Base-by-base conservation (phyloP, 2,113 vertebrate genomes). In the Nyctibius bracteatus region DNA sequence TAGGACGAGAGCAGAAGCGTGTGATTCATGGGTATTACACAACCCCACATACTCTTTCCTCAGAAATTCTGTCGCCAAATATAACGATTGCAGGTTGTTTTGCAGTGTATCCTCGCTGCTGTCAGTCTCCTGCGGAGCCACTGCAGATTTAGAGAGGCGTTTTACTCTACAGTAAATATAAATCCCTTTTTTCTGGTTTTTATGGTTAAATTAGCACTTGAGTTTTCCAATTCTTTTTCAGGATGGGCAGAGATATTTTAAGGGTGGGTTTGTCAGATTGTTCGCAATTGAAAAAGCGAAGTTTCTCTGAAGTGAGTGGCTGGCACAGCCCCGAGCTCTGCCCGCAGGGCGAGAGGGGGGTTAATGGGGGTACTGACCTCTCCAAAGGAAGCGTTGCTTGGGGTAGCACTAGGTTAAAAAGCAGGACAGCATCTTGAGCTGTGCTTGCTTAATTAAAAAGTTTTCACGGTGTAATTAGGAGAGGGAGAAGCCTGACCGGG, bases 1-100 rank as follows among this genome's bases (percentile, higher is more conserved):
- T 28, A 47, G 22, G 86, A 86, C 46, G 77, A 70, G 77, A 95
- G 70, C 67, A 92, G 88, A 52, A 88, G 63, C 6, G 39, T 90
- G 81, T 94, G 94, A 95, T 95, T 91, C 94, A 95, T 61, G 22
- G 88, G 92, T 12, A 92, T 96, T 92, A 88, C 25, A 90, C 94
- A 96, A 90, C 82, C 93, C 93, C 96, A 88, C 94, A 35, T 73
- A 14, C 55, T 81, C 90, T 44, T 62, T 47, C 63, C 90, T 54
- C 46, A 71, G 85, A 63, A 41, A 25, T 63, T 10, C 70, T 51
- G 77, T 67, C 58, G 5, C 94, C 88, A 94, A 94, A 91, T 87
- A 90, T 75, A 88, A 91, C 92, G 88, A 93, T 58, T 6, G 84
- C 54, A 23, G 1, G 11, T 77, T 92, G 94, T 88, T 89, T 66